Percentiles rank a stretch among this genome's conserved stretches.
phyloP scores from a whole-genome alignment of 2,113 vertebrate species.

The Platichthys flesus region DNA sequence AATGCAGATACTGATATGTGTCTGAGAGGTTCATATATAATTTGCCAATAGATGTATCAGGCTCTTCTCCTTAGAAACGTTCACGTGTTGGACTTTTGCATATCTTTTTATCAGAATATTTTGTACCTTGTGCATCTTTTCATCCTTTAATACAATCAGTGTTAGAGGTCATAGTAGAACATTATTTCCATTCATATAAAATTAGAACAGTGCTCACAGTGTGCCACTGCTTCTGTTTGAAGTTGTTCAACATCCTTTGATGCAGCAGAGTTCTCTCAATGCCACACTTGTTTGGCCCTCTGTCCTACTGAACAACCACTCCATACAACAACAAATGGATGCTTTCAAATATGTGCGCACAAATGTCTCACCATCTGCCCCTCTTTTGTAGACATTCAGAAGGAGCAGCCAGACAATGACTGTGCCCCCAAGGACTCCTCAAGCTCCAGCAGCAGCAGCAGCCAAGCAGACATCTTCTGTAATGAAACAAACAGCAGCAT shows the following conservation, averaged over 20 bases:
- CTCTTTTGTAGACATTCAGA: slow-evolving; percentile 89
- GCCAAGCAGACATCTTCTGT: slow-evolving; percentile 94
- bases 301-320: background rate
- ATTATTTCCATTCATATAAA: background rate
- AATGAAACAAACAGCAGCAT: slow-evolving; percentile 93
- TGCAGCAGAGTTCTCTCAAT: background rate
- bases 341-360: background rate
- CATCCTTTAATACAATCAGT: too few species aligned
- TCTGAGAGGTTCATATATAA: too few species aligned
- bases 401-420: slow-evolving; percentile 94
- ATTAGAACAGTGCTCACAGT: background rate
- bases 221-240: too few species aligned
- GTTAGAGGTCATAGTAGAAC: too few species aligned
- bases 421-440: slow-evolving; percentile 91
- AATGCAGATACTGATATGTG: too few species aligned
- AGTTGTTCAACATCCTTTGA: background rate
- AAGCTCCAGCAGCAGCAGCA: slow-evolving; percentile 92
- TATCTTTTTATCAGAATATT: background rate
- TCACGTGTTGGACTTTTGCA: background rate
- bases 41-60: too few species aligned
- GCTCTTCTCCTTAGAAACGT: background rate
- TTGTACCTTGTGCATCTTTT: background rate
- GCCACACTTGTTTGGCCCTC: background rate
- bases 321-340: background rate
- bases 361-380: background rate